Conservation (phyloP, 53 echinoderm and acorn worm genomes). For the Echinarachnius parma region DNA sequence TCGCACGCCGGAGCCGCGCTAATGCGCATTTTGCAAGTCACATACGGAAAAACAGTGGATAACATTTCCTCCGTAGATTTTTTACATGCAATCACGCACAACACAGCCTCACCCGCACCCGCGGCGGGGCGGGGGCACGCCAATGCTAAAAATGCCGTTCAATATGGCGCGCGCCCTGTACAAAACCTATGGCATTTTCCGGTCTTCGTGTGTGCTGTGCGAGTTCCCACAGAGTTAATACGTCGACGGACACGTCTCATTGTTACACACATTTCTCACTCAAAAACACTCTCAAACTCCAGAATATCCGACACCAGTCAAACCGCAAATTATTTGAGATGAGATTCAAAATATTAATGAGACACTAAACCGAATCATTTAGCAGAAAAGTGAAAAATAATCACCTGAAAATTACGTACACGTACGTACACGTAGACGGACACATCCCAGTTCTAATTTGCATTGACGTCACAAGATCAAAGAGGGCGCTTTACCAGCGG, state of each 20-base stretch:
- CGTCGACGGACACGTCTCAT: slow-evolving; percentile 29
- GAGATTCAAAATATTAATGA: background rate
- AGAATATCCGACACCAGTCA: background rate
- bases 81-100: slow-evolving; percentile 8
- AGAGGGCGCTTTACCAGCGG: slow-evolving; percentile 32
- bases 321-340: slow-evolving; percentile 13
- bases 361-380: background rate
- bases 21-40: background rate
- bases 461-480: slow-evolving; percentile 21
- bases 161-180: slow-evolving; percentile 43
- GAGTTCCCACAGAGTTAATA: slow-evolving; percentile 7
- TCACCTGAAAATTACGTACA: slow-evolving; percentile 40
- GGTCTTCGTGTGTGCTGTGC: slow-evolving; percentile 29
- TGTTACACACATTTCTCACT: background rate
- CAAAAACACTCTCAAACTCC: background rate
- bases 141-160: slow-evolving; percentile 8
- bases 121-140: slow-evolving; percentile 43
- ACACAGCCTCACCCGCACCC: background rate
- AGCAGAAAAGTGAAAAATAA: slow-evolving; percentile 2
- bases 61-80: background rate
- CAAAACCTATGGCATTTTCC: slow-evolving; percentile 29
- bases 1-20: background rate
- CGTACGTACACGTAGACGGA: slow-evolving; percentile 44
- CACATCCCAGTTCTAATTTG: slow-evolving; percentile 33
- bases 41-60: background rate